Conservation (phyloP, 1,140 invertebrate genomes). For the Trachymyrmex septentrionalis region DNA sequence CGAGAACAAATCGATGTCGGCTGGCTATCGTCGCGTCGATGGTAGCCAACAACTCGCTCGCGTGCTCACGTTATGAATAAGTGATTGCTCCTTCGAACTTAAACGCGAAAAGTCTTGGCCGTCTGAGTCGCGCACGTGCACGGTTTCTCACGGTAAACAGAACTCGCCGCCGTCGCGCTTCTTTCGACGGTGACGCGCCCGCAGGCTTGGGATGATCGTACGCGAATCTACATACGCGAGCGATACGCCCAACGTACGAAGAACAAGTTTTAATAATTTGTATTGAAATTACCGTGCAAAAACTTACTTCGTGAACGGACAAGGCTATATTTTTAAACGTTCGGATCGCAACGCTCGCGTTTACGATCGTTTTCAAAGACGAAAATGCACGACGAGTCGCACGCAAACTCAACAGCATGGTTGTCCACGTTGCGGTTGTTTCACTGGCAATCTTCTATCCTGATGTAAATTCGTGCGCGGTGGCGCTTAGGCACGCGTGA, state of each 20-base stretch:
- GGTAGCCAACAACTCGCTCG: slow-evolving; percentile 61
- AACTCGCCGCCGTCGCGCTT: slow-evolving; percentile 23
- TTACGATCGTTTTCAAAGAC: not conserved
- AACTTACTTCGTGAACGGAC: not conserved
- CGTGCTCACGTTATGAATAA: slow-evolving; percentile 70
- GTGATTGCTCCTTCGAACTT: slow-evolving; percentile 68
- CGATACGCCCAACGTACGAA: not conserved
- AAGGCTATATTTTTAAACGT: not conserved
- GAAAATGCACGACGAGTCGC: not conserved
- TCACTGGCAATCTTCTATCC: not conserved
- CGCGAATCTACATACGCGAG: not conserved
- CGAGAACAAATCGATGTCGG: slow-evolving; percentile 49
- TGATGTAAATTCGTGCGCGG: slow-evolving; percentile 30
- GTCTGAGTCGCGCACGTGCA: slow-evolving; percentile 62
- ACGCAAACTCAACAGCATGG: slow-evolving; percentile 7
- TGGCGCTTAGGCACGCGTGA: slow-evolving; percentile 29
- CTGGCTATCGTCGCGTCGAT: slow-evolving; percentile 10
- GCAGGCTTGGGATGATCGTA: not conserved
- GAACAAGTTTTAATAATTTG: slow-evolving; percentile 9
- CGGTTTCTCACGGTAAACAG: slow-evolving; percentile 61
- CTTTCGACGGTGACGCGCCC: not conserved
- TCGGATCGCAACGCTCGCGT: not conserved
- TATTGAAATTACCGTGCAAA: not conserved
- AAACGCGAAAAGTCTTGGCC: slow-evolving; percentile 67
- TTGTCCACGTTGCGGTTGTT: slow-evolving; percentile 26